phyloP scores from a whole-genome alignment of 2,888 invertebrate genomes.

The Scaptomyza flava region DNA sequence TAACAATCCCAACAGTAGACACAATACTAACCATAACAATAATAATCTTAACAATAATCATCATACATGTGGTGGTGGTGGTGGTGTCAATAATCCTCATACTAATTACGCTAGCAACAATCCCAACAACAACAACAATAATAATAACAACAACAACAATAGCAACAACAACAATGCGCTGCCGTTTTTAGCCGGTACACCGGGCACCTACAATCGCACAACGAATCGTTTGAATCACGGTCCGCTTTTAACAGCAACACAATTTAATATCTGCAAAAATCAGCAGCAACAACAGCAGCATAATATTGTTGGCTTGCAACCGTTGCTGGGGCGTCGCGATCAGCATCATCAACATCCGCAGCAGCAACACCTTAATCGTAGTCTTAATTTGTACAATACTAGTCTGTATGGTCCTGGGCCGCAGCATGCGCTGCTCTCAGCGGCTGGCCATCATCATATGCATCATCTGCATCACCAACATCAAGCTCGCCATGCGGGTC shows the following conservation, averaged over 20 bases:
- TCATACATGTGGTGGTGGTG: conserved; percentile 61
- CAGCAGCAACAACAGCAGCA: conserved; percentile 58
- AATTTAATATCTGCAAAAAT: conserved; percentile 78
- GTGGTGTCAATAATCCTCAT: conserved; percentile 3
- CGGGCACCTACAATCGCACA: conserved; percentile 74
- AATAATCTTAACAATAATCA: conserved; percentile 31
- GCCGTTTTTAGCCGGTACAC: conserved; percentile 67
- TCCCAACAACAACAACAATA: conserved; percentile 15
- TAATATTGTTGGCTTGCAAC: conserved; percentile 16
- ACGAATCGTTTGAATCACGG: conserved; percentile 78
- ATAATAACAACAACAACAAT: conserved; percentile 35
- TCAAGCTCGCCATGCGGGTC: conserved; percentile 51
- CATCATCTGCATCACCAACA: conserved; percentile 48
- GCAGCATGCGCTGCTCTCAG: conserved; percentile 46
- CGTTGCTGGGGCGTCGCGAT: conserved; percentile 68
- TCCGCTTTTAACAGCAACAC: conserved; percentile 76
- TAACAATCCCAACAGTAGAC: conserved; percentile 75
- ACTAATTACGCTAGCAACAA: conserved; percentile 9
- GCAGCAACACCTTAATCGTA: conserved; percentile 62
- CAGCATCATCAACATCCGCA: conserved; percentile 57
- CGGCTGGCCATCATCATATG: conserved; percentile 31
- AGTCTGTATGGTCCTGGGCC: conserved; percentile 49
- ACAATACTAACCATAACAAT: conserved; percentile 63
- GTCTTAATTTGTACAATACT: conserved; percentile 55
- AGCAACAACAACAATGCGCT: conserved; percentile 43